Percentiles rank a stretch among this genome's conserved stretches.
Conservation (phyloP, 2,113 vertebrate genomes). For the Phyllopteryx taeniolatus region DNA sequence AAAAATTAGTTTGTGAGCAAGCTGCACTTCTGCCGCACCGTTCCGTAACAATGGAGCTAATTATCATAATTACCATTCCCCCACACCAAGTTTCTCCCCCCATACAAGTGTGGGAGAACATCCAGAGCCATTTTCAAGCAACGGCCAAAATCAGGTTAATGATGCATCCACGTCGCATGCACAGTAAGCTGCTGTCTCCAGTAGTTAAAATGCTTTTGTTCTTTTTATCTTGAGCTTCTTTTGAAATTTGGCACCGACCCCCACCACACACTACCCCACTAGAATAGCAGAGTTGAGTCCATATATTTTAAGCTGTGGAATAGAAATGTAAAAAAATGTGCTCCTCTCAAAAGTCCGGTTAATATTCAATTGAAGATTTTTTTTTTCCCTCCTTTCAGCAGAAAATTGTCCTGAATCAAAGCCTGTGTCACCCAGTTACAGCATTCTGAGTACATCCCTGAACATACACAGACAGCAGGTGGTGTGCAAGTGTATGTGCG, state of each 20-base stretch:
- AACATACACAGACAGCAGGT: slow-evolving; percentile 57
- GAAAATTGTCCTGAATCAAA: slow-evolving; percentile 35
- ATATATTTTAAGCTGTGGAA: neutral
- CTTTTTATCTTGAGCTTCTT: neutral
- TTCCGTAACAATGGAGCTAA: neutral
- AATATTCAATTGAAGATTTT: slow-evolving; percentile 42
- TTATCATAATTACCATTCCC: neutral
- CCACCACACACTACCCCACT: neutral
- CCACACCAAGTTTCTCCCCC: neutral
- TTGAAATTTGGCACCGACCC: neutral
- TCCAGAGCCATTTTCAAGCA: neutral
- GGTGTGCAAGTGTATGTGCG: slow-evolving; percentile 42
- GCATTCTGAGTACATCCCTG: slow-evolving; percentile 17
- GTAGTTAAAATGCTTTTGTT: neutral
- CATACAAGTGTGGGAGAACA: neutral
- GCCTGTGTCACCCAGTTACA: slow-evolving; percentile 43
- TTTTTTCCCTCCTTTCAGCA: neutral
- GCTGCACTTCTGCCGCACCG: too few relatives aligned
- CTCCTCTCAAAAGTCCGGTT: slow-evolving; percentile 13
- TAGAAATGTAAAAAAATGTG: neutral
- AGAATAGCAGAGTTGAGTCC: neutral
- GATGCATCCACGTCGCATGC: neutral
- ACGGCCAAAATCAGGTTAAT: neutral
- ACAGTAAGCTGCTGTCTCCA: neutral
- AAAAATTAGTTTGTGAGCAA: neutral